phyloP scores from a whole-genome alignment of 2,888 invertebrate species.

The Phytoseiulus persimilis region DNA sequence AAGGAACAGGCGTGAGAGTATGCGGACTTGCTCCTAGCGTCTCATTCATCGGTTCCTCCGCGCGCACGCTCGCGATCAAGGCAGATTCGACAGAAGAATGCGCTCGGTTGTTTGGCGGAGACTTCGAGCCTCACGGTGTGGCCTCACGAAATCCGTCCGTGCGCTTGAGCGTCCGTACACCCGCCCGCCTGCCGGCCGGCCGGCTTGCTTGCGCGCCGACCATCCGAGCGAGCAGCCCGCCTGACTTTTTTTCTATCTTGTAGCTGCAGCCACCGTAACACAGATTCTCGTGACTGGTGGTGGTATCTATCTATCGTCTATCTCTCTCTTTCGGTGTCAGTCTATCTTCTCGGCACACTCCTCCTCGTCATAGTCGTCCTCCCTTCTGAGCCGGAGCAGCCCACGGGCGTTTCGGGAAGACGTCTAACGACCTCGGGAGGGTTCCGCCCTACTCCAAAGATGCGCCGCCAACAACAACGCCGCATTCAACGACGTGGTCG shows the following conservation, averaged over 20 bases:
- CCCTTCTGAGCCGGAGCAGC: background rate
- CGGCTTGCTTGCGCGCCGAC: background rate
- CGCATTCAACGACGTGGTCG: background rate
- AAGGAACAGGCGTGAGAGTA: background rate
- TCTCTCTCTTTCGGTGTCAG: slow-evolving; percentile 5
- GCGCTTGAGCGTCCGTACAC: background rate
- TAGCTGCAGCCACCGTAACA: background rate
- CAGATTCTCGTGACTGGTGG: slow-evolving; percentile 5
- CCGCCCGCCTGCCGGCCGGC: background rate
- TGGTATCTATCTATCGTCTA: slow-evolving; percentile 5
- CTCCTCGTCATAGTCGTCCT: background rate
- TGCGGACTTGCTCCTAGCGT: background rate
- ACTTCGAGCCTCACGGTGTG: slow-evolving; percentile 5
- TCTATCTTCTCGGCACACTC: background rate
- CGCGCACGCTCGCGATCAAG: background rate
- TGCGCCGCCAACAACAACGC: background rate
- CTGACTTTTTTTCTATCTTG: background rate
- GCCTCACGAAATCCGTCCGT: background rate
- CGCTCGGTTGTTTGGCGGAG: background rate
- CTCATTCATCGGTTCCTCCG: background rate
- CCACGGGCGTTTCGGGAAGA: background rate
- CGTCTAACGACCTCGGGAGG: slow-evolving; percentile 5
- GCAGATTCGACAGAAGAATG: background rate
- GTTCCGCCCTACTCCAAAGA: slow-evolving; percentile 5
- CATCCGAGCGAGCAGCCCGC: background rate